A percentile compares a stretch with the other conserved stretches of the same genome.
These are phyloP conservation scores for Philopedon plagiatum DNA, from an alignment of 2,888 invertebrate species.

Conservation along the genomic window DNA sequence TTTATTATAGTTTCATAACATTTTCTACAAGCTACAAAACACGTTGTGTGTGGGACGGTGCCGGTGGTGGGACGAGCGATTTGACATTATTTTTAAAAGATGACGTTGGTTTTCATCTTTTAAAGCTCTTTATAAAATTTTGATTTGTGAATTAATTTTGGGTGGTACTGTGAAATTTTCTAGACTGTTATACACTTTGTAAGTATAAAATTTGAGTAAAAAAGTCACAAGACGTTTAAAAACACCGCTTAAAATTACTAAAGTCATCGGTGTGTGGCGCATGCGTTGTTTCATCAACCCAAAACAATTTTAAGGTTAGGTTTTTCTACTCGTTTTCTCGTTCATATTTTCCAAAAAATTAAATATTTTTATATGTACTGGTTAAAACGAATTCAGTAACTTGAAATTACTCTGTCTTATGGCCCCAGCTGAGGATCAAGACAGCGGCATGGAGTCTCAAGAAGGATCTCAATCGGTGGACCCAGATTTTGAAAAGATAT, in stretches of 20 bases:
- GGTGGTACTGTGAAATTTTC: slow-evolving; percentile 2
- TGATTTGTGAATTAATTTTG: neutral
- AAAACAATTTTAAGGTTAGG: slow-evolving; percentile 15
- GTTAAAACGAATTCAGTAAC: neutral
- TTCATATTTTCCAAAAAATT: neutral
- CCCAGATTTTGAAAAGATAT: slow-evolving; percentile 55
- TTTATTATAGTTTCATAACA: neutral
- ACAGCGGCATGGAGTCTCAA: slow-evolving; percentile 73
- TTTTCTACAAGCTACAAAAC: neutral
- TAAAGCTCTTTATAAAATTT: neutral
- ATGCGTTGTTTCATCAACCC: neutral
- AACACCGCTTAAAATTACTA: neutral
- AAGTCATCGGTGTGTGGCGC: neutral
- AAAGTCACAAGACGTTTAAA: neutral
- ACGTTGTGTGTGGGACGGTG: neutral
- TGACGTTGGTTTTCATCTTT: neutral
- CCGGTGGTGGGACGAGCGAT: neutral
- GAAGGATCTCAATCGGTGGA: slow-evolving; percentile 66
- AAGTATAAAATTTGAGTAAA: slow-evolving; percentile 3
- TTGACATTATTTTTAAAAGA: neutral
- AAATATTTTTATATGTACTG: slow-evolving; percentile 15
- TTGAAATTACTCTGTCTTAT: slow-evolving; percentile 31
- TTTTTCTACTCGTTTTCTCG: neutral
- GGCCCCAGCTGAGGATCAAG: slow-evolving; percentile 66
- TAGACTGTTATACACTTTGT: neutral